Base-by-base conservation (phyloP, 2,888 invertebrate genomes). In the Tridacna gigas region DNA sequence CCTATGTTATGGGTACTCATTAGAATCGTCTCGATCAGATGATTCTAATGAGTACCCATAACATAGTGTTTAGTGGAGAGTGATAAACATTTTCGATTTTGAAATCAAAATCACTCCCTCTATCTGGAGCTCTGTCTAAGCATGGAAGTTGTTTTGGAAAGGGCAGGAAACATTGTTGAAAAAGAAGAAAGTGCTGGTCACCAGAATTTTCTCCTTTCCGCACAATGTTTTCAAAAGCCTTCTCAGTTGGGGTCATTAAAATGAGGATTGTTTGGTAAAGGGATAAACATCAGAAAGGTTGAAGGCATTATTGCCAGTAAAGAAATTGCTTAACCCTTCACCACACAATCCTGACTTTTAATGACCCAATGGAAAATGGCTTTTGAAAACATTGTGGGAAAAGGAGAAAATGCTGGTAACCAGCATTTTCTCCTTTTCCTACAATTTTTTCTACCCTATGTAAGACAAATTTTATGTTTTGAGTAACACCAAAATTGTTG, bases 371-470 rank as follows among this genome's bases (percentile, higher is more conserved):
- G 12, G 63, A 12, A 63, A n/a, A 22, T 11, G 12, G 9, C 63
- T 63, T 63, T 63, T 63, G n/a, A 63, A 63, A 63, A 63, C 22
- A 63, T 22, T 63, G 63, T 63, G 63, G n/a, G 13, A 63, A 63
- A 63, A 63, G 63, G n/a, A 63, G 18, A 11, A 51, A 51, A 13
- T 15, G 51, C 51, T 51, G 12, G 15, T 13, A 15, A 51, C 15
- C 12, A 51, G 51, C 51, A 51, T 15, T 63, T 15, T 15, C 22
- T 63, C 22, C 63, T 63, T 63, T 63, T 63, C 12, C 22, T 63
- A 11, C n/a, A 63, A 63, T 63, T 12, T 63, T 63, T 63, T 51
- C 51, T 13, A 51, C 11, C 15, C 51, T 51, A 13, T 13, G 11
- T 51, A n/a, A n/a, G n/a, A n/a, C n/a, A n/a, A n/a, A n/a, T n/a